phyloP scores from a whole-genome alignment of 2,113 vertebrate species.

The Oncorhynchus tshawytscha region DNA sequence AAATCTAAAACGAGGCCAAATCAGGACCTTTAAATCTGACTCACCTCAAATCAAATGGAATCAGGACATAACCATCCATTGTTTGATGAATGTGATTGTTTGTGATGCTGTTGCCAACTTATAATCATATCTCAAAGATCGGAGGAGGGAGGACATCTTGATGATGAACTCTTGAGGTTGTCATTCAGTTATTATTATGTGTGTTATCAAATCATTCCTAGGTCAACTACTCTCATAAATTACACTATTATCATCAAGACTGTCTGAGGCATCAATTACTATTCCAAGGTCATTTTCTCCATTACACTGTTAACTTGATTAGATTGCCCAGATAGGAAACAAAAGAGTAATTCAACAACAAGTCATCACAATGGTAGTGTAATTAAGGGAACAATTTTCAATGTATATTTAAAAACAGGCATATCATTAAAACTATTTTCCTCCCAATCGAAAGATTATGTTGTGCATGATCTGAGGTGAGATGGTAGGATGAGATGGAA shows the following conservation, averaged over 20 bases:
- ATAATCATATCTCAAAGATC: too few relatives aligned
- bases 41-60: too few relatives aligned
- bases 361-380: constrained; percentile 5
- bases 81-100: neutral
- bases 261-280: neutral
- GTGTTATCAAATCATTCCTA: neutral
- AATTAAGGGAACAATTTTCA: constrained; percentile 6
- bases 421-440: constrained; percentile 24
- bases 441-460: constrained; percentile 14
- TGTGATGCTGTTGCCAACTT: neutral
- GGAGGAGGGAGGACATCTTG: too few relatives aligned
- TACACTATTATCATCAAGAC: neutral
- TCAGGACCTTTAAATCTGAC: too few relatives aligned
- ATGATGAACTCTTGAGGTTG: too few relatives aligned
- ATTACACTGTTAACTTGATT: constrained; percentile 1
- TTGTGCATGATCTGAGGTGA: neutral
- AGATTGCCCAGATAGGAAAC: neutral
- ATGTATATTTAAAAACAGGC: neutral
- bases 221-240: neutral
- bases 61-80: too few relatives aligned
- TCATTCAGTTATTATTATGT: neutral
- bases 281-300: neutral
- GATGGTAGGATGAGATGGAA: neutral
- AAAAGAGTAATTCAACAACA: neutral
- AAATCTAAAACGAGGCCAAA: too few relatives aligned